Percentiles rank a stretch among this genome's conserved stretches.
Conservation (phyloP, 2,888 invertebrate genomes). For the Dorcus hopei region DNA sequence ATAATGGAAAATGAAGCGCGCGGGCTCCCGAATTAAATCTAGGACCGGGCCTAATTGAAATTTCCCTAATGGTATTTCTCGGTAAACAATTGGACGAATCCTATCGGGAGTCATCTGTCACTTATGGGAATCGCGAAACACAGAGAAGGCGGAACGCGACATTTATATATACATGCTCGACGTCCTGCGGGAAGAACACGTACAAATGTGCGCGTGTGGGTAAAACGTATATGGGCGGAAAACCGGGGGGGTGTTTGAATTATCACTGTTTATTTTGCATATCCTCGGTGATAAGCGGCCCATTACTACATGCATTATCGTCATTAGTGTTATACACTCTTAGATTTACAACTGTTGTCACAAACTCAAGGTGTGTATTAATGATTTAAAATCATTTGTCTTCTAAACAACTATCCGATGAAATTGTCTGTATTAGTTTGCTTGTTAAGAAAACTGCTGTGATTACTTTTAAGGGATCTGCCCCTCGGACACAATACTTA, state of each 20-base stretch:
- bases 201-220: conserved; percentile 25
- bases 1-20: conserved; percentile 16
- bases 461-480: too few species aligned
- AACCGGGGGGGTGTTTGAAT: conserved; percentile 15
- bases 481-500: too few species aligned
- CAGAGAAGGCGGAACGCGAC: conserved; percentile 40
- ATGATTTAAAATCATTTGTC: too few species aligned
- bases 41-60: conserved; percentile 44
- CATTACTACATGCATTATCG: too few species aligned
- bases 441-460: too few species aligned
- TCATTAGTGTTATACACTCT: too few species aligned
- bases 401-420: too few species aligned
- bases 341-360: too few species aligned
- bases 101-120: conserved; percentile 48
- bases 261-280: conserved; percentile 2
- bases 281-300: not conserved
- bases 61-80: conserved; percentile 50
- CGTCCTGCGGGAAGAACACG: conserved; percentile 32
- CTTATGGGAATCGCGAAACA: conserved; percentile 42
- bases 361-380: too few species aligned
- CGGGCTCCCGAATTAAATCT: conserved; percentile 12
- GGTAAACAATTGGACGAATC: conserved; percentile 44
- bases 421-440: too few species aligned
- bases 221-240: conserved; percentile 22
- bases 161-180: conserved; percentile 32